Evolutionary conservation across 2,797 vertebrate species (phyloP), one percentile per base, ranked within the genome.

Genomic region (Megalops cyprinoides): DNA sequence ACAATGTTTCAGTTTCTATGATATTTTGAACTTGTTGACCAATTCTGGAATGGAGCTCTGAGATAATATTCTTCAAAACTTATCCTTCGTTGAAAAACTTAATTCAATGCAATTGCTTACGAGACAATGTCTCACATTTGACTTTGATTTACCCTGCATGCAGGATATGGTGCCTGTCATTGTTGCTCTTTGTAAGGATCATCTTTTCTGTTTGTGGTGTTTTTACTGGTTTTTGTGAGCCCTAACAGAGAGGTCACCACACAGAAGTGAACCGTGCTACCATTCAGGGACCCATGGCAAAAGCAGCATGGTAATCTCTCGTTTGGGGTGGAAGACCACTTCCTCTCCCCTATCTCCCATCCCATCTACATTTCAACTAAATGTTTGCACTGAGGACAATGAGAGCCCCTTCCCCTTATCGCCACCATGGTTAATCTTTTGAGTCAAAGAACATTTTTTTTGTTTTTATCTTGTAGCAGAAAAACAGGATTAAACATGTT

Each of bases 71-170:
- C 39, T 42, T 71, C 37, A 71, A 42, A 23, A 42, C 42, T 42
- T 91, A 91, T 85, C 87, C 87, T 88, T 88, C 86, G 46, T 80
- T 87, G 84, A 88, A 79, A 86, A 89, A 75, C 31, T 20, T 15
- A 34, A 51, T 1, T 75, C 5, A 34, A 34, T 74, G 20, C 9
- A 75, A 34, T 15, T 2, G 3, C 82, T 84, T 73, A 80, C 74
- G 88, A 62, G 75, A 86, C 90, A 86, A 91, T 90, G 83, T 88
- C 86, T 60, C 87, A 76, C 46, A 91, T 93, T 92, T 94, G 91
- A 92, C 91, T 90, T 49, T 4, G 86, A 71, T 71, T 71, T 71
- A 18, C 67, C 25, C 44, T 71, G 23, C 67, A 42, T 71, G 67
- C n/a, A 23, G 39, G 67, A 71, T 44, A 86, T 87, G 86, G 90